Evolutionary conservation across 2,888 invertebrate species (phyloP), one percentile per base, ranked within the genome.

Genomic region (Brachypalpus laphriformis): DNA sequence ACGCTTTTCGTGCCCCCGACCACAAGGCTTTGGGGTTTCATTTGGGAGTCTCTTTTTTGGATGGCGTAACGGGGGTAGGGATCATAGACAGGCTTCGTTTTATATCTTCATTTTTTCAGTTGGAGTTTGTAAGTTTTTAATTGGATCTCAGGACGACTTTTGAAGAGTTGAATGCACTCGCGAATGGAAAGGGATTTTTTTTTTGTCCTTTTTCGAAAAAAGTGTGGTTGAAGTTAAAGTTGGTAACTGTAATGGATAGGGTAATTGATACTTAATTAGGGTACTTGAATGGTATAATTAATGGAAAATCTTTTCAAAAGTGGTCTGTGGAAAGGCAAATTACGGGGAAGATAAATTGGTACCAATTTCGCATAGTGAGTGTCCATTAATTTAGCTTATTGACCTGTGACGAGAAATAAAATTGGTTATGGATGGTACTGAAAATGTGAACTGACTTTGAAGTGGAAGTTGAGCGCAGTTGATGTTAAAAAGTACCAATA

Each of bases 211-310:
- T 8, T 51, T 14, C 16, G 18, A 8, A 3, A 25, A 37, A 2
- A 25, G 5, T 2, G 14, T 11, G 45, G 9, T 22, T 31, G 37
- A 45, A 61, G 54, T 66, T 63, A n/a, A 51, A 61, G 37, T 65
- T 40, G 37, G n/a, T n/a, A n/a, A n/a, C 45, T 40, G 65, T 59
- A 72, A 71, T 82, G 57, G 63, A 8, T 61, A 61, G 63, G 65
- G 68, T 70, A 85, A 85, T 80, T 80, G 83, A 85, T 70, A 63
- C 75, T 85, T 85, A 85, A 85, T 85, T 75, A 85, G 49, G 74
- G 70, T 80, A 45, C 80, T 85, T 75, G 63, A 14, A 42, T 47
- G 40, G 56, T 40, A 47, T 72, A 82, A 82, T 82, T 82, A 82
- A 82, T 82, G 77, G 34, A 37, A 61, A 74, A 68, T 71, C 61